Evolutionary conservation across 2,888 invertebrate genomes (phyloP).

Genomic region (Drosophila differens): DNA sequence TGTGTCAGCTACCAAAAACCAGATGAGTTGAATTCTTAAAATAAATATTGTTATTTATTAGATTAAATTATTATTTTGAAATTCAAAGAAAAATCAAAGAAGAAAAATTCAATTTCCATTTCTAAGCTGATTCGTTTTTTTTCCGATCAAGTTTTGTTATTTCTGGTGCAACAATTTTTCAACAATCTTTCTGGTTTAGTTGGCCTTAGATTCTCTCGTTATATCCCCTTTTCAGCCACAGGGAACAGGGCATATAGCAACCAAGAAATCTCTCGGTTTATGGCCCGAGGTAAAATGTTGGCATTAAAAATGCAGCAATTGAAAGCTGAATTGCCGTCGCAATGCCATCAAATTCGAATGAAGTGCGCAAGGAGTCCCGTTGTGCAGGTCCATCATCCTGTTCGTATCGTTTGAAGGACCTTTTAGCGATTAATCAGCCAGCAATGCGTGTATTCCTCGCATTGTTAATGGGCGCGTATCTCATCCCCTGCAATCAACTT

Average conservation of each 20-base stretch:
- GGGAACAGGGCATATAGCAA: constrained; percentile 17
- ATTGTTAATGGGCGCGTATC: constrained; percentile 48
- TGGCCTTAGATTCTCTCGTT: neutral
- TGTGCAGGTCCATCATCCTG: constrained; percentile 1
- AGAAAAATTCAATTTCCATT: neutral
- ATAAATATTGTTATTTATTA: neutral
- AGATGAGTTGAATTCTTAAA: neutral
- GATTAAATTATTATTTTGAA: neutral
- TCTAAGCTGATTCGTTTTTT: neutral
- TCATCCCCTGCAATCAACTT: constrained; percentile 24
- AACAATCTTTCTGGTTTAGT: neutral
- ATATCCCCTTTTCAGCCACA: too few relatives aligned
- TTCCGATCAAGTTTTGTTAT: neutral
- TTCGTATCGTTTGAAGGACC: constrained; percentile 5
- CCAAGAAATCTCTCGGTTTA: constrained; percentile 41
- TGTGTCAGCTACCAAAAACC: neutral
- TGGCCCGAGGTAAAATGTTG: constrained; percentile 29
- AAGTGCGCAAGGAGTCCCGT: constrained; percentile 29
- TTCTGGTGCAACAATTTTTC: neutral
- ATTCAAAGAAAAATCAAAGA: neutral
- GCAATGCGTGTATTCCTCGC: constrained; percentile 19
- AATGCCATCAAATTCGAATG: constrained; percentile 72
- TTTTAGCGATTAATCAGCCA: constrained; percentile 66
- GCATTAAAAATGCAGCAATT: constrained; percentile 80
- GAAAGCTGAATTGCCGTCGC: constrained; percentile 69